Evolutionary conservation across 2,797 vertebrate species (phyloP).

Genomic region (Carapus acus): DNA sequence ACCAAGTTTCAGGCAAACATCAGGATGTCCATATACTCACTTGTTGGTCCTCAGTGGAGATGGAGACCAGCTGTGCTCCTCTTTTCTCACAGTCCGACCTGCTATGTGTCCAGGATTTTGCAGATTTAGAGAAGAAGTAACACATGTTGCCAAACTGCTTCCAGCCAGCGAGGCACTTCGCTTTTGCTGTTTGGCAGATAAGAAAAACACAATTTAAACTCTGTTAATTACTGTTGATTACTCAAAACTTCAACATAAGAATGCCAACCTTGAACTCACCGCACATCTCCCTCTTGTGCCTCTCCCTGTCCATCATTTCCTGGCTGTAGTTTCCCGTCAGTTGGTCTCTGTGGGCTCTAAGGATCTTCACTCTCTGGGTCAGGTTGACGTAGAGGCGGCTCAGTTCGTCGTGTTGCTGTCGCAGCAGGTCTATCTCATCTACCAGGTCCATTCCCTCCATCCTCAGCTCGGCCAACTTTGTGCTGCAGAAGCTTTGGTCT

Average conservation of each 20-base stretch:
- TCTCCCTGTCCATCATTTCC: conserved; percentile 4
- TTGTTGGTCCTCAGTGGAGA: background rate
- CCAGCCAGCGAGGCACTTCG: background rate
- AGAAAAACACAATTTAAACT: background rate
- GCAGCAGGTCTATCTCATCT: background rate
- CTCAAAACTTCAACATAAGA: too few relatives aligned
- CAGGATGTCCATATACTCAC: conserved; percentile 9
- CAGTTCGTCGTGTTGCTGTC: background rate
- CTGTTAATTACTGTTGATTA: too few relatives aligned
- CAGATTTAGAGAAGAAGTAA: background rate
- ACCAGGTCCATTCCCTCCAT: background rate
- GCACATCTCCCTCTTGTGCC: background rate
- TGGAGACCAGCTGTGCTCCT: background rate
- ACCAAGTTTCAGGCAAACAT: background rate
- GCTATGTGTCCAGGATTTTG: background rate
- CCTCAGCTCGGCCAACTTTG: background rate
- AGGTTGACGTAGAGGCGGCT: background rate
- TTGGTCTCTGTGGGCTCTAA: background rate
- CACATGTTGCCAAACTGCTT: background rate
- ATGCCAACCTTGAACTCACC: too few relatives aligned
- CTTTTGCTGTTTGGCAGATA: background rate
- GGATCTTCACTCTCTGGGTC: background rate
- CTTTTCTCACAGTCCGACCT: rapidly evolving
- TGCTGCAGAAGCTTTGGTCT: background rate
- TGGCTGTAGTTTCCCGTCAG: background rate